Percentiles rank a stretch among this genome's conserved stretches.
Conservation (phyloP, 2,113 vertebrate species). For the Eretmochelys imbricata region DNA sequence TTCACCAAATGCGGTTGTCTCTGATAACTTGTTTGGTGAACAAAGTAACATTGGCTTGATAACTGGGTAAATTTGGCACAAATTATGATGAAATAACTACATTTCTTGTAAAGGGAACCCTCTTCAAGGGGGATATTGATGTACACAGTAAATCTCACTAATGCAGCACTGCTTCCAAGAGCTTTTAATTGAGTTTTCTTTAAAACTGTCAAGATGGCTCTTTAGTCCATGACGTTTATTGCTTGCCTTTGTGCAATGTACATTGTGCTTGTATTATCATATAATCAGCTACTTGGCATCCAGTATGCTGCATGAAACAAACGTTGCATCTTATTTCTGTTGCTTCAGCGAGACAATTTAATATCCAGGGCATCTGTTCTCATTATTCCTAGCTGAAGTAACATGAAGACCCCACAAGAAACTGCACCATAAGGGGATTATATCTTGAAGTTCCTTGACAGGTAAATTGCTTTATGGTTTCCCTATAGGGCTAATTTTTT, state of each 20-base stretch:
- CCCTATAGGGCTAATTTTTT: slow-evolving; percentile 8
- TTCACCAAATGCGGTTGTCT: not conserved
- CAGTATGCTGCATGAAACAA: slow-evolving; percentile 1
- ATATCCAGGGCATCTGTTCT: slow-evolving; percentile 36
- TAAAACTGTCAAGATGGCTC: slow-evolving; percentile 24
- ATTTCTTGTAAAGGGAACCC: not conserved
- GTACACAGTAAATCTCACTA: slow-evolving; percentile 6
- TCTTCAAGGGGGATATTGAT: not conserved
- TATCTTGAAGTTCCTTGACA: slow-evolving; percentile 2
- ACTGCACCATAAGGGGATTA: not conserved
- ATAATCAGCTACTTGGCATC: slow-evolving; percentile 18
- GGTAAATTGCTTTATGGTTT: slow-evolving; percentile 19
- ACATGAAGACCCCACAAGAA: slow-evolving; percentile 9
- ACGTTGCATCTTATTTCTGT: slow-evolving; percentile 46
- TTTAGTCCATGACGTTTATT: slow-evolving; percentile 42
- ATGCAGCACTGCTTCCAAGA: slow-evolving; percentile 12
- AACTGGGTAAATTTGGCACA: not conserved
- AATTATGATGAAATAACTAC: not conserved
- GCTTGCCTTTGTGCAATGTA: slow-evolving; percentile 1
- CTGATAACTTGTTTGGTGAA: not conserved
- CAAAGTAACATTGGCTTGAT: not conserved
- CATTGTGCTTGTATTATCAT: slow-evolving; percentile 57
- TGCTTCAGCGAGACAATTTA: slow-evolving; percentile 36
- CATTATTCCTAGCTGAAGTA: slow-evolving; percentile 32
- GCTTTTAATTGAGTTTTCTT: slow-evolving; percentile 48